Conservation (phyloP, 2,113 vertebrate genomes). For the Pituophis catenifer region DNA sequence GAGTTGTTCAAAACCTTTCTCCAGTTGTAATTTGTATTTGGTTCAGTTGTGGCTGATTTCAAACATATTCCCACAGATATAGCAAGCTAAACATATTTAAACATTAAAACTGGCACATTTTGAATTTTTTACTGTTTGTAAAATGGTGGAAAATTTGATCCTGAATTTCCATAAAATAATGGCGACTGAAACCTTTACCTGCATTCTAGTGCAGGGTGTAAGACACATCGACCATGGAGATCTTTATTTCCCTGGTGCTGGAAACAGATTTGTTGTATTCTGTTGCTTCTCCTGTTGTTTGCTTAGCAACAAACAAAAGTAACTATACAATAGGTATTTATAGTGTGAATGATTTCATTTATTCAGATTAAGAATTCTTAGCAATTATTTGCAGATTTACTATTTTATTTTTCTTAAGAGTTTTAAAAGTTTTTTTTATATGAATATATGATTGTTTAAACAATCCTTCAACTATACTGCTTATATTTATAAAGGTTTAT, state of each 20-base stretch:
- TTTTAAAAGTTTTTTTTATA: background rate
- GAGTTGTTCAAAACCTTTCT: too few species aligned
- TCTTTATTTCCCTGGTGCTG: background rate
- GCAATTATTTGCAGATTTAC: background rate
- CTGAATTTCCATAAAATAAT: background rate
- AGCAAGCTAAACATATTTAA: background rate
- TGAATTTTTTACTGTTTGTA: background rate
- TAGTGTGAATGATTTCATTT: background rate
- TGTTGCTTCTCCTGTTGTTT: background rate
- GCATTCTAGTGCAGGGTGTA: background rate
- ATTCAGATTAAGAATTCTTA: background rate
- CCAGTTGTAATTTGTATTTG: background rate
- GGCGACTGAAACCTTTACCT: background rate
- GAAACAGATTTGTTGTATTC: background rate
- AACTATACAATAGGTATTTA: background rate
- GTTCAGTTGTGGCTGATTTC: background rate
- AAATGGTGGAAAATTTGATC: background rate
- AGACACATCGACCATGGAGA: background rate
- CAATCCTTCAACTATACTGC: background rate
- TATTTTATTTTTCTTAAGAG: background rate
- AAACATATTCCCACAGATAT: background rate
- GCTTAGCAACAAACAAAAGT: background rate
- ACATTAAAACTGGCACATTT: background rate
- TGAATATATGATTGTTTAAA: background rate
- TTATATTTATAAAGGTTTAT: background rate